Base-by-base conservation (phyloP, 2,113 vertebrate genomes). In the Haemorhous mexicanus region DNA sequence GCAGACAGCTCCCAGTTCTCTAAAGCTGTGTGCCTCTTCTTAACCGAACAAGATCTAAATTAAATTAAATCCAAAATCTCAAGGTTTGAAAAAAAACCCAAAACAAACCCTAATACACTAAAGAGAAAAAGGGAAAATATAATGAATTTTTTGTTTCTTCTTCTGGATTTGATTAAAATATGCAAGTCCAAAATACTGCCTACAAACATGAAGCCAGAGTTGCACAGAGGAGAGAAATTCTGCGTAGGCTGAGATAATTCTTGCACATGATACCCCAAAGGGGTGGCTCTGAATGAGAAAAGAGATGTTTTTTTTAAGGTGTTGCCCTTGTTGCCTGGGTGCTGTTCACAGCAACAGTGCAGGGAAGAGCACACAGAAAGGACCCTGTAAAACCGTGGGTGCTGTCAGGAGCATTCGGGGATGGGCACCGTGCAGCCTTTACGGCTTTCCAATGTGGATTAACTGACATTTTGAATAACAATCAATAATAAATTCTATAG, bases 381-480 rank as follows among this genome's bases (percentile, higher is more conserved):
- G 56, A 37, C 4, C 0, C 2, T 61, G 70, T 50, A 27, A 94
- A 90, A 53, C 56, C 49, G 68, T 0, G 1, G 82, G 26, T 10
- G 39, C 23, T 74, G 63, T 23, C 46, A 56, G 49, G 53, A 55
- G 67, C 68, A 22, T 37, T 24, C 2, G 1, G 92, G 80, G 69
- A 75, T 64, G 61, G 67, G 82, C 79, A 77, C 21, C 0, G 0
- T 17, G 83, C 62, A 78, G 84, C 76, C 10, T 68, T 56, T 28
- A 32, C 56, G 77, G 46, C 35, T 75, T 86, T 67, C 72, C 41
- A 1, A 47, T 56, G 56, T 23, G 28, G 23, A 61, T 59, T 49
- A 84, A 47, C 43, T 68, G 61, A 56, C 46, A 44, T 70, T 96
- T 50, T 93, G 90, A 96, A 79, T 94, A 92, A 82, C 90, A 90